Evolutionary conservation across 2,888 invertebrate genomes (phyloP).

Genomic region (Anthophora plumipes): DNA sequence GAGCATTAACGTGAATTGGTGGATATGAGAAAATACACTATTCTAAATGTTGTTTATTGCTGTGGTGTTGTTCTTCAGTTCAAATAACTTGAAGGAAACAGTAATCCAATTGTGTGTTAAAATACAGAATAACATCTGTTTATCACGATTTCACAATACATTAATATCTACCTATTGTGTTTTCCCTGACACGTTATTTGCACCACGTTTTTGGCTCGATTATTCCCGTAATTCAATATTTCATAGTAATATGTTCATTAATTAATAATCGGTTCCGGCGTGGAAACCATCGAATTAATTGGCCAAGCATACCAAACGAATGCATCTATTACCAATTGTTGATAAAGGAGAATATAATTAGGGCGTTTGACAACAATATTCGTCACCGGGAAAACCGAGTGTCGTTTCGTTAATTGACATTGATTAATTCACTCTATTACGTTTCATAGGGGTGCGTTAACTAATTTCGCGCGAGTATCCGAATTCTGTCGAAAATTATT

Average conservation of each 20-base stretch:
- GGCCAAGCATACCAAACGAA: background rate
- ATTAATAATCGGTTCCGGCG: conserved; percentile 6
- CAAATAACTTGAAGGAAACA: too few relatives aligned
- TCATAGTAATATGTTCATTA: background rate
- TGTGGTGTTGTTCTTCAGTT: too few relatives aligned
- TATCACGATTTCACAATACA: background rate
- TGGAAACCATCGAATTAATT: conserved; percentile 15
- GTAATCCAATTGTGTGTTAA: too few relatives aligned
- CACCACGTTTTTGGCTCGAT: background rate
- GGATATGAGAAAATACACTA: too few relatives aligned
- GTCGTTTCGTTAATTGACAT: conserved; percentile 23
- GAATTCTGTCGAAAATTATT: background rate
- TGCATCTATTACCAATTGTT: background rate
- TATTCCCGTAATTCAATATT: background rate
- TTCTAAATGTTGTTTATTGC: too few relatives aligned
- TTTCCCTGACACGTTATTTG: background rate
- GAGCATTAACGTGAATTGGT: too few relatives aligned
- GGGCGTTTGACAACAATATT: background rate
- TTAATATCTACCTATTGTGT: background rate
- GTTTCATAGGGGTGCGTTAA: background rate
- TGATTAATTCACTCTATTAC: conserved; percentile 13
- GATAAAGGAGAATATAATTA: conserved; percentile 23
- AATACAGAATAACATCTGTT: too few relatives aligned
- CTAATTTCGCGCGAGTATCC: background rate
- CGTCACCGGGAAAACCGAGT: background rate